Percentiles rank a stretch among this genome's conserved stretches.
These are phyloP conservation scores for Ctenomys sociabilis DNA, from an alignment of 2,113 vertebrate genomes.

Conservation along the genomic window DNA sequence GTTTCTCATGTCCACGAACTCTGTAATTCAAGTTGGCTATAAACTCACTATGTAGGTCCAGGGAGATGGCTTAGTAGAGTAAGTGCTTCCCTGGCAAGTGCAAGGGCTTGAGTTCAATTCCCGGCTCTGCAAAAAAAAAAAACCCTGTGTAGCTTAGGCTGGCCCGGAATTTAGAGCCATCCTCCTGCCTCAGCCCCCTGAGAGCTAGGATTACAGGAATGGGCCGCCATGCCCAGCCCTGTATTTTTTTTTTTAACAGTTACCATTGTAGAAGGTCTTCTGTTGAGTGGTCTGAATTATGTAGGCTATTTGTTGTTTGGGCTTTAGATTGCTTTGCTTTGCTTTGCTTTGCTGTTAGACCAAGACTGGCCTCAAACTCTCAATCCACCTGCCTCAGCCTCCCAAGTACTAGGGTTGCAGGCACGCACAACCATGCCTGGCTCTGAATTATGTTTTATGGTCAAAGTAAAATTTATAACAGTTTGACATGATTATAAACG, in stretches of 20 bases:
- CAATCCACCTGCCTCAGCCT: neutral
- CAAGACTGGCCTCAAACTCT: neutral
- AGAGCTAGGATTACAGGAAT: neutral
- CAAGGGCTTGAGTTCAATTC: too few species aligned
- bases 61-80: too few species aligned
- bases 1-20: neutral
- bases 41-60: neutral
- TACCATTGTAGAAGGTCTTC: neutral
- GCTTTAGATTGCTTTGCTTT: neutral
- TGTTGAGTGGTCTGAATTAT: neutral
- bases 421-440: neutral
- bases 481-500: neutral
- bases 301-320: neutral
- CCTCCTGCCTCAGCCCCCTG: neutral
- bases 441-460: neutral
- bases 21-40: neutral
- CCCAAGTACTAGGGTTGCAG: neutral
- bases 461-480: neutral
- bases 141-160: too few species aligned
- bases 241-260: neutral
- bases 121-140: too few species aligned
- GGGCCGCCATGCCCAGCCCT: neutral
- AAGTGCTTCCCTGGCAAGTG: too few species aligned
- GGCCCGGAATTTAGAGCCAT: neutral
- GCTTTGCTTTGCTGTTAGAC: neutral